Base-by-base conservation (phyloP, 2,888 invertebrate genomes). In the Cheilosia impressa region DNA sequence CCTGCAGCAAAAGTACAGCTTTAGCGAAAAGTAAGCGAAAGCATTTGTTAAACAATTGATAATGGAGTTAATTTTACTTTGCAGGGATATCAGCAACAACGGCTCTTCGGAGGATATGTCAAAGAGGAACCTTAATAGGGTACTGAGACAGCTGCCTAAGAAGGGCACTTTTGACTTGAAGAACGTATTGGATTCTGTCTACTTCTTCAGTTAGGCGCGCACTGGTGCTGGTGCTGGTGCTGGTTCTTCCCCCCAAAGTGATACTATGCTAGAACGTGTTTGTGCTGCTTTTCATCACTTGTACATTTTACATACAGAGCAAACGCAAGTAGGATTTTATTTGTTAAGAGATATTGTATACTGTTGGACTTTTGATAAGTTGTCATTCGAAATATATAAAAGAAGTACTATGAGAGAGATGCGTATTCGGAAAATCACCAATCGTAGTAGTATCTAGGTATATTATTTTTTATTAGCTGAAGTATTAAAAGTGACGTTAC, bases 131-230 rank as follows among this genome's bases (percentile, higher is more conserved):
- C 93, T 96, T 66, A 95, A 95, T 90, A 92, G 92, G 38, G 90
- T 94, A 1, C 92, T 97, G 9, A 90, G 91, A 52, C 93, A 93
- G 81, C 93, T 97, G 73, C 98, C 98, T 1, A 90, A 93, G 69
- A 96, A 95, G 89, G 98, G 97, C 1, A 92, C 94, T 88, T 97
- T 98, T 89, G 94, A 97, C 89, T 93, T 98, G 53, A 93, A 94
- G 0, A 94, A 95, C 88, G 97, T 98, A 27, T 93, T 97, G 52
- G 91, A 94, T 34, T 98, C 98, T 0, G 93, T 95, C 15, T 98
- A 97, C 91, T 98, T 98, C 93, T 98, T 98, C 92, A 97, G 97
- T 93, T 98, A 91, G 52, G 24, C 47, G 47, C 31, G 43, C 19
- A n/a, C 4, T 41, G 5, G 13, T 10, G 13, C 4, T 17, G 41